Base-by-base conservation (phyloP, 2,113 vertebrate genomes). In the Pseudorectes ferrugineus region DNA sequence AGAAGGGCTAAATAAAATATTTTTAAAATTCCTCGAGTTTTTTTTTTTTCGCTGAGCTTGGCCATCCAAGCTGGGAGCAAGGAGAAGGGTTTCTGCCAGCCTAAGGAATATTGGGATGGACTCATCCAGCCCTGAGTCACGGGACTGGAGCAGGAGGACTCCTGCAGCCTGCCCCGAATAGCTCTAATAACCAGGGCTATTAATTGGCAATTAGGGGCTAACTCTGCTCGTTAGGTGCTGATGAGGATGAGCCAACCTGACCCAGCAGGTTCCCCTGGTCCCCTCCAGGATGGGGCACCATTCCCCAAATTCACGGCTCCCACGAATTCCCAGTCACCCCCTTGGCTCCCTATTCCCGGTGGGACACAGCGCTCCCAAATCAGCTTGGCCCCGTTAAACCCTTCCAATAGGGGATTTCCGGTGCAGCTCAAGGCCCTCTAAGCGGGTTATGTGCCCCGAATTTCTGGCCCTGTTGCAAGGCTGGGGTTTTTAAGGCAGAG, bases 321-420 rank as follows among this genome's bases (percentile, higher is more conserved):
- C 85, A 33, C 80, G 81, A 67, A 21, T 40, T 48, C 40, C 72
- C 35, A 19, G 28, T 28, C 40, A 38, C 40, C 40, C 40, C 40
- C 40, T 83, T 3, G 10, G 38, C 72, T 76, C 12, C 17, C 38
- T 1, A 4, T 40, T 17, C 46, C 70, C n/a, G 22, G 35, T 4
- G 71, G 72, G 57, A 65, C 29, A 0, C 29, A 2, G 23, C 4
- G 19, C 57, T 62, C 76, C 16, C 6, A 35, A 73, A 92, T 45
- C 90, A 62, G 85, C 58, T 94, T 54, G 95, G 71, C 71, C 66
- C 52, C 1, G 0, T 28, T 92, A 86, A 97, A 14, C 84, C 48
- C 25, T 92, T 38, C 79, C 94, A 68, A 84, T n/a, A 49, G 65
- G 88, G 86, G 94, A 95, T 96, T 96, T 93, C 94, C 96, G 80